These are phyloP conservation scores for Taurulus bubalis DNA, from an alignment of 2,113 vertebrate species.

Conservation along the genomic window DNA sequence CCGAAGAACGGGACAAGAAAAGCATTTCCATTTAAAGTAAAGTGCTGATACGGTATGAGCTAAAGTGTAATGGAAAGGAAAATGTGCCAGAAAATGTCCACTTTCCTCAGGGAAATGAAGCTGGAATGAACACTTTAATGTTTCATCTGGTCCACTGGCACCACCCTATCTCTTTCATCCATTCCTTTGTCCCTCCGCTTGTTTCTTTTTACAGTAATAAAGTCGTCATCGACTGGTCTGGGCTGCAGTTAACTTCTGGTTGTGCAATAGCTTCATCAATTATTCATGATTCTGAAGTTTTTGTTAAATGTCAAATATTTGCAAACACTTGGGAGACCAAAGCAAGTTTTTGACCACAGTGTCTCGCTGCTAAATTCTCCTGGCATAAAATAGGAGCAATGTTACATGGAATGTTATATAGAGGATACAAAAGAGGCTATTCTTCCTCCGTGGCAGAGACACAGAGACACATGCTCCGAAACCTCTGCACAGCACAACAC, in stretches of 20 bases:
- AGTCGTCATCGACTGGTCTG: background rate
- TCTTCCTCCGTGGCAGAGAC: conserved; percentile 51
- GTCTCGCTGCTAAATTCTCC: background rate
- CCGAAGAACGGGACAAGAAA: background rate
- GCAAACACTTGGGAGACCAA: conserved; percentile 21
- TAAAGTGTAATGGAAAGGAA: background rate
- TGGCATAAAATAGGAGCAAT: conserved; percentile 8
- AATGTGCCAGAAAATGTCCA: background rate
- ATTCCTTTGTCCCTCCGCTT: background rate
- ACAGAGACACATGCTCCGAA: conserved; percentile 55
- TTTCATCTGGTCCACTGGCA: background rate
- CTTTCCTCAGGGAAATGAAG: conserved; percentile 5
- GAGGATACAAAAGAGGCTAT: conserved; percentile 63
- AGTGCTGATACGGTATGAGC: background rate
- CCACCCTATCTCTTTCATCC: background rate
- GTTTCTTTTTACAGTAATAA: background rate
- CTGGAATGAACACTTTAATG: background rate
- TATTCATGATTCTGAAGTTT: conserved; percentile 45
- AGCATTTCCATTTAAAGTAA: background rate
- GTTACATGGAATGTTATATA: conserved; percentile 32
- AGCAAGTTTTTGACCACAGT: background rate
- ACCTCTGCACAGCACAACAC: conserved; percentile 59
- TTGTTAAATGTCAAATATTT: conserved; percentile 25
- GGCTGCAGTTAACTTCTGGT: conserved; percentile 13
- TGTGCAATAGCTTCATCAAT: conserved; percentile 42